A percentile compares a stretch with the other conserved stretches of the same genome.
phyloP scores from a whole-genome alignment of 2,888 invertebrate genomes.

The Lamellibrachia satsuma region DNA sequence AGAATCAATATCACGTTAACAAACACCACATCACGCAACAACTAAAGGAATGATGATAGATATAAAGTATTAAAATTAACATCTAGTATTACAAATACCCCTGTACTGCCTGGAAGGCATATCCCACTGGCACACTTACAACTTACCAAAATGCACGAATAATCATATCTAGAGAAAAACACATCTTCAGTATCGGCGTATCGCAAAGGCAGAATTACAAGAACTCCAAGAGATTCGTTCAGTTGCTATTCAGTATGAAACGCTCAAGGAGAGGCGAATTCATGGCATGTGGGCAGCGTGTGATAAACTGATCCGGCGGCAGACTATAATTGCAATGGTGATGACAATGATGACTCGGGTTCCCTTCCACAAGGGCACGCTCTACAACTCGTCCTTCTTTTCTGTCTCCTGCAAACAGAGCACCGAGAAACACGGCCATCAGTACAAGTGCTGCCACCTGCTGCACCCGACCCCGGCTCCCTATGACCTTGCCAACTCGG shows the following conservation, averaged over 20 bases:
- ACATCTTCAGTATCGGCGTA: not conserved
- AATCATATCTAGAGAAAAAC: not conserved
- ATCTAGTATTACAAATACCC: not conserved
- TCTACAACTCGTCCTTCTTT: constrained; percentile 4
- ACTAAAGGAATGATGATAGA: not conserved
- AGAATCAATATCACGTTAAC: constrained; percentile 7
- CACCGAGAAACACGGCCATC: not conserved
- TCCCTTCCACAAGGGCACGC: not conserved
- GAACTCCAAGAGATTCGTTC: not conserved
- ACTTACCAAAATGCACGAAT: not conserved
- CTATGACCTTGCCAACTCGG: constrained; percentile 8
- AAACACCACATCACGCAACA: not conserved
- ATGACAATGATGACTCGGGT: not conserved
- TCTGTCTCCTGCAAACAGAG: not conserved
- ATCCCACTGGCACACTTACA: not conserved
- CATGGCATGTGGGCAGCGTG: not conserved
- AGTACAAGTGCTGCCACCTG: not conserved
- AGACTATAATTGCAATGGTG: not conserved
- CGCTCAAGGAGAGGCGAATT: not conserved
- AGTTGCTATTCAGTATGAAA: no score
- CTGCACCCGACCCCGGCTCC: not conserved
- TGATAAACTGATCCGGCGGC: constrained; percentile 1
- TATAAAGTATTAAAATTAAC: not conserved
- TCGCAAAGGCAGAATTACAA: not conserved
- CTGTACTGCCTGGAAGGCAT: not conserved